Evolutionary conservation across 2,888 invertebrate genomes (phyloP).

Genomic region (Idaea straminata): DNA sequence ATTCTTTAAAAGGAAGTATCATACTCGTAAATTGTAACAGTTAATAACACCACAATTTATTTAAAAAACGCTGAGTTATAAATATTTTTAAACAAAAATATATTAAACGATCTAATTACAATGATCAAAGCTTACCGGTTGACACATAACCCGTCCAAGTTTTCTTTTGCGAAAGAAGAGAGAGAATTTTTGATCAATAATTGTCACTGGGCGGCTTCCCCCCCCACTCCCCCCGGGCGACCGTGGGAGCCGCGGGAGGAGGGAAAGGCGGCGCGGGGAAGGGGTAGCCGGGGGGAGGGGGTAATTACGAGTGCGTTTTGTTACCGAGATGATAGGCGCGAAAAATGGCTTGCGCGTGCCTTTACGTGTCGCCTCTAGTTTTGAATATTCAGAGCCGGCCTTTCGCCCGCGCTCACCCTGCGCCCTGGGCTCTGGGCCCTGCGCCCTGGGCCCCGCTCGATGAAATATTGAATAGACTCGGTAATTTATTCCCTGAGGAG

Average conservation of each 20-base stretch:
- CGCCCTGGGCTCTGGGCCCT: constrained; percentile 16
- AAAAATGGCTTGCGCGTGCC: constrained; percentile 80
- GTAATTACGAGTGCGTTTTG: constrained; percentile 81
- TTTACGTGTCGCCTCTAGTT: constrained; percentile 79
- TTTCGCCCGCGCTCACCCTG: constrained; percentile 42
- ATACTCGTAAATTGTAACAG: too few species aligned
- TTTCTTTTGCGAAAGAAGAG: constrained; percentile 82
- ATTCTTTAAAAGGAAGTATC: too few species aligned
- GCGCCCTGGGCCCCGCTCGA: constrained; percentile 37
- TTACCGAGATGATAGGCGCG: constrained; percentile 81
- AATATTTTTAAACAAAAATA: constrained; percentile 15
- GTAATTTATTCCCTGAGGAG: constrained; percentile 78
- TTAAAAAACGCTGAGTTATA: too few species aligned
- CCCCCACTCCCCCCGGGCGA: constrained; percentile 38
- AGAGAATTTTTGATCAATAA: constrained; percentile 86
- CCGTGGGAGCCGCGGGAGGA: constrained; percentile 30
- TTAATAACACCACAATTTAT: too few species aligned
- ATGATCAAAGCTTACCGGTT: constrained; percentile 70
- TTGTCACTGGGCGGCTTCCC: constrained; percentile 82
- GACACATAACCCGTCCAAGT: constrained; percentile 81
- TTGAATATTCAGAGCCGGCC: constrained; percentile 78
- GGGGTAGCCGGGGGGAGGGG: constrained; percentile 53
- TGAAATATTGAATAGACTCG: constrained; percentile 79
- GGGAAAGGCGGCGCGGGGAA: constrained; percentile 39
- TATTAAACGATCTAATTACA: constrained; percentile 68